Evolutionary conservation across 2,797 vertebrate species (phyloP).

Genomic region (Eupleurogrammus muticus): DNA sequence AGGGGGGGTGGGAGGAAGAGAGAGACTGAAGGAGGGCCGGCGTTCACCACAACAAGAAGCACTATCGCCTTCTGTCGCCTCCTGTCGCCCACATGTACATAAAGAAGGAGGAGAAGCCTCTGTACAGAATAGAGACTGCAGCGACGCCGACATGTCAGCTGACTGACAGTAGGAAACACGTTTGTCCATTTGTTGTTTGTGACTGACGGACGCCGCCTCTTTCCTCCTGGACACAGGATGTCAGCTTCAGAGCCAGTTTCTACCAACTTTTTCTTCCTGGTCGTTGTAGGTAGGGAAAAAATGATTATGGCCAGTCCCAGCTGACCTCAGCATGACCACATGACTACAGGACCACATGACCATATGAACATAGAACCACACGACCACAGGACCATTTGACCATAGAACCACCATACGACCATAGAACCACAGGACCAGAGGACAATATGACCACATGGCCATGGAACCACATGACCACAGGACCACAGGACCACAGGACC

Average conservation of each 20-base stretch:
- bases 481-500: no score
- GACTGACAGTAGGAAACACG: slow-evolving; percentile 41
- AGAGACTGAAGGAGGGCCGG: slow-evolving; percentile 82
- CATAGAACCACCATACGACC: no score
- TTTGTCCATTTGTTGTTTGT: slow-evolving; percentile 63
- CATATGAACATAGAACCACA: no score
- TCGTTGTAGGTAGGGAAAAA: slow-evolving; percentile 1
- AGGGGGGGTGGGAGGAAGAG: slow-evolving; percentile 59
- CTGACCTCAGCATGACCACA: neutral
- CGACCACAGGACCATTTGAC: no score
- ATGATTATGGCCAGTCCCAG: neutral
- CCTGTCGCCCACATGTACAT: slow-evolving; percentile 89
- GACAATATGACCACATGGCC: no score
- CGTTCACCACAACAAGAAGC: slow-evolving; percentile 80
- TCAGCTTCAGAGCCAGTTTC: slow-evolving; percentile 50
- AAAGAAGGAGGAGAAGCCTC: slow-evolving; percentile 82
- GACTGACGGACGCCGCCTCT: slow-evolving; percentile 58
- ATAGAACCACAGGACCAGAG: no score
- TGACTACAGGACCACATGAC: no score
- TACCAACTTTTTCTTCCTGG: slow-evolving; percentile 6
- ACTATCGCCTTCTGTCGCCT: slow-evolving; percentile 82
- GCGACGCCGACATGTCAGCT: slow-evolving; percentile 26
- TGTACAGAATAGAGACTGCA: slow-evolving; percentile 89
- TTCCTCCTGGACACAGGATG: slow-evolving; percentile 26
- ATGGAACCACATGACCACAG: no score